Base-by-base conservation (phyloP, 2,113 vertebrate species). In the Setophaga petechia region DNA sequence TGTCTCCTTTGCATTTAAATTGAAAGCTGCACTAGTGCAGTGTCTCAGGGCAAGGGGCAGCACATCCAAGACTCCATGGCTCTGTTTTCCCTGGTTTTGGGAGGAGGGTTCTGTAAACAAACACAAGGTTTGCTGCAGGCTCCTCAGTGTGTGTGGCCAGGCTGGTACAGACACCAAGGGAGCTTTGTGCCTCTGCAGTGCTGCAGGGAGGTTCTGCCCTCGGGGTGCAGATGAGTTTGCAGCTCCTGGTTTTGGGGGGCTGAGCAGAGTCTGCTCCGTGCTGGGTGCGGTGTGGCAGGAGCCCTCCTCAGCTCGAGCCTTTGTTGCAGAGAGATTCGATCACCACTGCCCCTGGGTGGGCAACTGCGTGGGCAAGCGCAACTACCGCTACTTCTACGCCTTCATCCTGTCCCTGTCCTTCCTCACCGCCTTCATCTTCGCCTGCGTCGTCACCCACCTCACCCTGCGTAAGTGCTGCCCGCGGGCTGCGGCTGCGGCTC, bases 311-410 rank as follows among this genome's bases (percentile, higher is more conserved):
- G 58, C 5, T 0, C 5, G 16, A 73, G 41, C 51, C 37, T 90
- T 77, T 41, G 33, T 91, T 96, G 44, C 98, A 99, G 99, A 99
- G 81, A 98, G 99, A 20, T 99, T 99, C 75, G 99, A 99, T 67
- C 99, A 99, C 92, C 99, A 99, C 96, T 99, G 99, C 94, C 99
- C 99, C 30, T 99, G 99, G 99, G 99, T 99, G 74, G 99, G 99
- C 54, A 99, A 99, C 98, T 99, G 99, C n/a, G 99, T 99, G 84
- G 99, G 99, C 73, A 99, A 98, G 96, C 98, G 99, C 86, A 99
- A 99, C 97, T 99, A 99, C 92, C 98, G 99, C 89, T 99, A 99
- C 97, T 99, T 99, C 98, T 99, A 99, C 22, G 98, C 98, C 80
- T 99, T 99, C 95, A 99, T 99, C 93, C 98, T 99, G 90, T 99